A percentile compares a stretch with the other conserved stretches of the same genome.
Conservation (phyloP, 2,888 invertebrate species). For the Argyresthia albistria region DNA sequence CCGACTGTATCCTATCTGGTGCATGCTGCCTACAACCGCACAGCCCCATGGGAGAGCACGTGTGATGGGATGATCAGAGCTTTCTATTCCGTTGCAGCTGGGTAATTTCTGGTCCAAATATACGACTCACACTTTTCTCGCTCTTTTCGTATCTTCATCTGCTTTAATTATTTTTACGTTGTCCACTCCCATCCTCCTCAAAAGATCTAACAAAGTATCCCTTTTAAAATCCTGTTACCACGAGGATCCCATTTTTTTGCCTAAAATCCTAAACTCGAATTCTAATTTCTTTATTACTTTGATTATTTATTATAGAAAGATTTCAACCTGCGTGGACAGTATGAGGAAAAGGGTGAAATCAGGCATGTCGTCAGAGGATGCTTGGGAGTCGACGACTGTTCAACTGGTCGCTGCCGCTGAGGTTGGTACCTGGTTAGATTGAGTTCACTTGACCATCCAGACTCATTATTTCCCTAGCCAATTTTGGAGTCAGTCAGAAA, state of each 20-base stretch:
- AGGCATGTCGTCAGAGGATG: slow-evolving; percentile 80
- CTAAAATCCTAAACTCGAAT: too few relatives aligned
- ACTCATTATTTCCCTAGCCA: too few relatives aligned
- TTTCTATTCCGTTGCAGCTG: slow-evolving; percentile 74
- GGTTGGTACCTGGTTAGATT: slow-evolving; percentile 48
- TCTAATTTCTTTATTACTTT: too few relatives aligned
- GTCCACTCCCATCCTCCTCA: too few relatives aligned
- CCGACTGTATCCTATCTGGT: slow-evolving; percentile 79
- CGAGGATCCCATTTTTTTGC: too few relatives aligned
- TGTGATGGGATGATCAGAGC: slow-evolving; percentile 66
- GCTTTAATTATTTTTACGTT: too few relatives aligned
- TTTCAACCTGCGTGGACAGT: slow-evolving; percentile 75
- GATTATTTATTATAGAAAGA: slow-evolving; percentile 73
- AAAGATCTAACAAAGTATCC: too few relatives aligned
- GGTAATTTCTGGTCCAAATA: slow-evolving; percentile 42
- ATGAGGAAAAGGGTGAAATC: slow-evolving; percentile 74
- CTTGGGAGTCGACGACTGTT: slow-evolving; percentile 88
- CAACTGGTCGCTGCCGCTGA: slow-evolving; percentile 87
- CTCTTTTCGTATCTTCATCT: too few relatives aligned
- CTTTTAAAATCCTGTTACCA: too few relatives aligned
- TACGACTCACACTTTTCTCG: neutral
- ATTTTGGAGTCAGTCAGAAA: too few relatives aligned
- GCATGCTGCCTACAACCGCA: slow-evolving; percentile 17
- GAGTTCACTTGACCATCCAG: too few relatives aligned
- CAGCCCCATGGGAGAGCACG: slow-evolving; percentile 36